Conservation (phyloP, 2,797 vertebrate species). For the Sebastiscus albofasciatus region DNA sequence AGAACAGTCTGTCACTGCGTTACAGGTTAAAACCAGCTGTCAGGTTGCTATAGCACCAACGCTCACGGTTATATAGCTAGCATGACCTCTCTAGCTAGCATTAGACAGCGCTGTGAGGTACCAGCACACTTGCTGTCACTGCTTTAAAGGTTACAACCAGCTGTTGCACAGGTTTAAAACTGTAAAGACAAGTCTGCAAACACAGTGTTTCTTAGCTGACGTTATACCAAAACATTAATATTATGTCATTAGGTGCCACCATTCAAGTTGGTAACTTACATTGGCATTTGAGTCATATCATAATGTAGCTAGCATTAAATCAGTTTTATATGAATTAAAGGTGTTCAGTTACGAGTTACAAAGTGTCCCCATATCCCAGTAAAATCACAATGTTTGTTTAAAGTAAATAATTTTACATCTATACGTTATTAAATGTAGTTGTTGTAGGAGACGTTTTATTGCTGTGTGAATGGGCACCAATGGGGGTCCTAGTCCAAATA, state of each 20-base stretch:
- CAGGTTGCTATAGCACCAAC: conserved; percentile 25
- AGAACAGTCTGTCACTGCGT: not conserved
- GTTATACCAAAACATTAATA: not conserved
- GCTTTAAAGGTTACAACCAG: not conserved
- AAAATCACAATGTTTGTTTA: not conserved
- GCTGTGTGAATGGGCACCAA: not conserved
- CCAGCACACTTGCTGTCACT: not conserved
- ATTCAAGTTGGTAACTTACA: not conserved
- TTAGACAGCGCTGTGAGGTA: not conserved
- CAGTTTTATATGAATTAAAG: not conserved
- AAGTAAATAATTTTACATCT: not conserved
- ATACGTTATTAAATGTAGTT: not conserved
- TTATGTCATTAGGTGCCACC: not conserved
- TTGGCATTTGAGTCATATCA: not conserved
- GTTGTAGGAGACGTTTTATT: not conserved
- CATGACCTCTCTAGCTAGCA: conserved; percentile 51
- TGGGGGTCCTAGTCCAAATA: not conserved
- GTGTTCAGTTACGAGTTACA: too few relatives aligned
- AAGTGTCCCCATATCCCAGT: not conserved
- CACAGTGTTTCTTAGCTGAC: not conserved
- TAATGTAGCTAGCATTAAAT: not conserved
- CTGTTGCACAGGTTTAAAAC: not conserved
- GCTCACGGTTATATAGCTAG: conserved; percentile 20
- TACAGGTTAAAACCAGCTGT: not conserved
- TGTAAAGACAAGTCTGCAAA: not conserved